Conservation (phyloP, 2,888 invertebrate species). For the Agrochola lota region DNA sequence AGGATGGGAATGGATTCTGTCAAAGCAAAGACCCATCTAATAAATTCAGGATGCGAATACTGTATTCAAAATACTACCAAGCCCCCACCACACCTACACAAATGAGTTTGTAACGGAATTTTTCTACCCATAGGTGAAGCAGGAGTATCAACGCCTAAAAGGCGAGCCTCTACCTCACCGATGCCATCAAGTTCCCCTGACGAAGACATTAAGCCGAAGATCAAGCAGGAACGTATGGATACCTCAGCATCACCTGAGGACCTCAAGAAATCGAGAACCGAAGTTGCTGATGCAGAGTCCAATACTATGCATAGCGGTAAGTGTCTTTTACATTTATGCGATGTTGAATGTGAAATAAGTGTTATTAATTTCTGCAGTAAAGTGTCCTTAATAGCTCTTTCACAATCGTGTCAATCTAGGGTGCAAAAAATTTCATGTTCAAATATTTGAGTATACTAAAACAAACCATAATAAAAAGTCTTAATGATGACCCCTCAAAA, state of each 20-base stretch:
- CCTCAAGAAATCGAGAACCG: constrained; percentile 94
- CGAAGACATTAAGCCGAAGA: constrained; percentile 89
- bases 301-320: constrained; percentile 98
- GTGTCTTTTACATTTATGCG: constrained; percentile 71
- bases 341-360: background rate
- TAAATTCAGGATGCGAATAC: background rate
- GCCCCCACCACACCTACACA: background rate
- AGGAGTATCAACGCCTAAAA: constrained; percentile 91
- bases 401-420: background rate
- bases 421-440: background rate
- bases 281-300: constrained; percentile 96
- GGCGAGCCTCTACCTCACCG: constrained; percentile 90
- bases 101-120: background rate
- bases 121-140: constrained; percentile 84
- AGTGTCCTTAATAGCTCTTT: background rate
- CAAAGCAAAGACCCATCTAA: no score
- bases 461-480: constrained; percentile 9
- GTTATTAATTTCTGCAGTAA: background rate
- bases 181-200: constrained; percentile 89
- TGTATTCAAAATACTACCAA: background rate
- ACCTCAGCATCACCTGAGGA: constrained; percentile 92
- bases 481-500: constrained; percentile 11
- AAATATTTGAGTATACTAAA: background rate
- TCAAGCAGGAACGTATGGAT: constrained; percentile 93
- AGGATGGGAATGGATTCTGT: no score